phyloP scores from a whole-genome alignment of 1,140 invertebrate genomes.

The Cotesia glomerata region DNA sequence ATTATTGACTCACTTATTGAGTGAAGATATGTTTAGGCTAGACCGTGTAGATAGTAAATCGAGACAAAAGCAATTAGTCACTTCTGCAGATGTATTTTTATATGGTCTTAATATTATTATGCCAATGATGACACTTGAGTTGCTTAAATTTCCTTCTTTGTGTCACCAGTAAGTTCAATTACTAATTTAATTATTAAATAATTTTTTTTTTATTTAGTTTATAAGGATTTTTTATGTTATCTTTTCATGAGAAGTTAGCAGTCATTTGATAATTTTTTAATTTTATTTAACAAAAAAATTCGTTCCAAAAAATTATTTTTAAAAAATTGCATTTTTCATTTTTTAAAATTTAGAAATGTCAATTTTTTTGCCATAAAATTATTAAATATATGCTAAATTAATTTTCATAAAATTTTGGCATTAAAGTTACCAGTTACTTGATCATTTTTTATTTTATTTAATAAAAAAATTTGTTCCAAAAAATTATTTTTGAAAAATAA shows the following conservation, averaged over 20 bases:
- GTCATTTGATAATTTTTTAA: no score
- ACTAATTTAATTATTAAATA: not conserved
- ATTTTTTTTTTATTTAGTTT: slow-evolving; percentile 7
- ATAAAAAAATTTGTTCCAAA: no score
- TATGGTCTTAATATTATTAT: slow-evolving; percentile 76
- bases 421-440: no score
- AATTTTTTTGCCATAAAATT: no score
- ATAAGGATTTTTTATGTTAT: not conserved
- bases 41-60: slow-evolving; percentile 38
- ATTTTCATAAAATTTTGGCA: no score
- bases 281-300: no score
- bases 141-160: slow-evolving; percentile 74
- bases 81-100: slow-evolving; percentile 71
- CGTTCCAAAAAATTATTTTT: no score
- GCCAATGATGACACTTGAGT: slow-evolving; percentile 77
- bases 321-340: not conserved
- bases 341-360: not conserved
- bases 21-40: slow-evolving; percentile 75
- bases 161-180: slow-evolving; percentile 67
- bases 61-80: slow-evolving; percentile 47
- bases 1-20: slow-evolving; percentile 73
- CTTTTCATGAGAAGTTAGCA: no score
- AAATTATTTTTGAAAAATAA: no score
- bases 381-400: no score
- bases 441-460: no score